These are phyloP conservation scores for Brachyhypopomus gauderio DNA, from an alignment of 2,113 vertebrate genomes.

Conservation along the genomic window DNA sequence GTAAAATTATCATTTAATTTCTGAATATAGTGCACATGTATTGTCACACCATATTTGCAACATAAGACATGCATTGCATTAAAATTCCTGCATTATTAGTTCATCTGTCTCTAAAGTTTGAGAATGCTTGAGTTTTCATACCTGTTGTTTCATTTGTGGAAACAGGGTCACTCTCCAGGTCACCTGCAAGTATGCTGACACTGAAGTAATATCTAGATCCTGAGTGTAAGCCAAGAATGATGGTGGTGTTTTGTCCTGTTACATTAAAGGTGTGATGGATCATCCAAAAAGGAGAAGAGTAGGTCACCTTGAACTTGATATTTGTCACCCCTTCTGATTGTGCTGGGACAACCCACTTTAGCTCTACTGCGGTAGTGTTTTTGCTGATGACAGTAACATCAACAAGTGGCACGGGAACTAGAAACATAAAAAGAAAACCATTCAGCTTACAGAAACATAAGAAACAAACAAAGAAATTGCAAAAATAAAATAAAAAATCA, in stretches of 20 bases:
- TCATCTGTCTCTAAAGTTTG: background rate
- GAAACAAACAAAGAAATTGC: background rate
- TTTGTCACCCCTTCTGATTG: background rate
- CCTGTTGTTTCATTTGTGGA: background rate
- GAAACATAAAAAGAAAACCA: background rate
- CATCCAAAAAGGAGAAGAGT: background rate
- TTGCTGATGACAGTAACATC: background rate
- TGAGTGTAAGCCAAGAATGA: background rate
- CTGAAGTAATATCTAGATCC: background rate
- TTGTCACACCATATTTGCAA: too few species aligned
- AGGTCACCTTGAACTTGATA: background rate
- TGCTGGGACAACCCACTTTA: background rate
- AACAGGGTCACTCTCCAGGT: accelerated
- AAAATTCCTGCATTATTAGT: background rate
- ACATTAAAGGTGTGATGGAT: background rate
- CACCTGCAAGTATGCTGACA: background rate
- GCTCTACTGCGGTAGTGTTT: background rate
- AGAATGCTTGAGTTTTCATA: constrained; percentile 6
- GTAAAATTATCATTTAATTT: too few species aligned
- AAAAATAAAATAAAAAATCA: too few species aligned
- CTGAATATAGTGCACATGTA: too few species aligned
- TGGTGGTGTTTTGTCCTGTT: background rate
- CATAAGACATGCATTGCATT: too few species aligned
- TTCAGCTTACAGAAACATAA: background rate
- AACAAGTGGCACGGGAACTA: background rate